Evolutionary conservation across 2,113 vertebrate species (phyloP).

Genomic region (Brachypteracias leptosomus): DNA sequence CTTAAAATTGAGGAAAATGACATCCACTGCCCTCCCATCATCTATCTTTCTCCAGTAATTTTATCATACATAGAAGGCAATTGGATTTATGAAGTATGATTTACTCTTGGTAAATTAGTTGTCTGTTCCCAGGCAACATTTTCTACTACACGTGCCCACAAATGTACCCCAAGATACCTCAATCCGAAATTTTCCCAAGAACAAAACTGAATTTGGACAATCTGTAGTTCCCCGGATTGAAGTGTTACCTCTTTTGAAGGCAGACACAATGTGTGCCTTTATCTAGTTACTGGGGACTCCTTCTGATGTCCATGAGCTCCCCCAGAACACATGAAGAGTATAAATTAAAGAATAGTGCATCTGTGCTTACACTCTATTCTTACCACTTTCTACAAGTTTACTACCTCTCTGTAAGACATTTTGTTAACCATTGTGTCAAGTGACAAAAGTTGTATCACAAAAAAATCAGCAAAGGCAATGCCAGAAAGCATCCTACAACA

Average conservation of each 20-base stretch:
- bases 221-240: neutral
- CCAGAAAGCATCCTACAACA: neutral
- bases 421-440: neutral
- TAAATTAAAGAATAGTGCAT: neutral
- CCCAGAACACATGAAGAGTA: neutral
- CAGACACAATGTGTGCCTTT: neutral
- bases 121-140: neutral
- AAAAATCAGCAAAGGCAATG: neutral
- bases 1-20: neutral
- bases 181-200: neutral
- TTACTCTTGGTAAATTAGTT: neutral
- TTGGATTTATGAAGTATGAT: neutral
- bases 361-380: neutral
- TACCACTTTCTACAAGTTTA: neutral
- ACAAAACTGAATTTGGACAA: neutral
- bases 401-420: neutral
- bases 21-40: neutral
- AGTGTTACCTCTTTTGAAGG: neutral
- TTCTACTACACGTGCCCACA: neutral
- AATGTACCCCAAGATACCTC: neutral
- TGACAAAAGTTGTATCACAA: neutral
- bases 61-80: neutral
- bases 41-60: neutral
- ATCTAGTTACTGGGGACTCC: neutral
- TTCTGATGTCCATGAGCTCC: neutral